Conservation (phyloP, 2,113 vertebrate genomes). For the Ariopsis seemanni region DNA sequence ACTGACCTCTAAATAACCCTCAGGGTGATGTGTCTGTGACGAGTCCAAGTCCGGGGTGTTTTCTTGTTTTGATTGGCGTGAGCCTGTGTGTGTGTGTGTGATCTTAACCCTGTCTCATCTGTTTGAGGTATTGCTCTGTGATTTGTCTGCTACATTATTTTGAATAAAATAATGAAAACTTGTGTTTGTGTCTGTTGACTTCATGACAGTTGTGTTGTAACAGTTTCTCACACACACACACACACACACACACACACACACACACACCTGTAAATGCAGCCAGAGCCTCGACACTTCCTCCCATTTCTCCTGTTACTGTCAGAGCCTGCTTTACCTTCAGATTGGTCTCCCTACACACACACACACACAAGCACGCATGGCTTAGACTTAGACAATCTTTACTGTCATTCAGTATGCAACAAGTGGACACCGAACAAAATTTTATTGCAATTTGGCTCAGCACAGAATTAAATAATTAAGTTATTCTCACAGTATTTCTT, state of each 20-base stretch:
- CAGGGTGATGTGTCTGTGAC: not conserved
- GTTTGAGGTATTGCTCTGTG: not conserved
- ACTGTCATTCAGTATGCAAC: no score
- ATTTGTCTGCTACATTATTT: not conserved
- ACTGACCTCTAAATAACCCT: not conserved
- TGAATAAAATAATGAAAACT: not conserved
- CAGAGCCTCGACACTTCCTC: slow-evolving; percentile 79
- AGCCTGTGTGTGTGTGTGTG: no score
- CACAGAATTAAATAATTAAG: not conserved
- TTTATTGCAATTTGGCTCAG: no score
- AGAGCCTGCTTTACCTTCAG: slow-evolving; percentile 93
- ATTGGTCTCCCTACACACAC: slow-evolving; percentile 86
- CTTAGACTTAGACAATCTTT: no score
- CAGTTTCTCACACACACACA: not conserved
- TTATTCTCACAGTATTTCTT: not conserved
- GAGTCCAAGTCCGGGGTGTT: not conserved
- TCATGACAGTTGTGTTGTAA: not conserved
- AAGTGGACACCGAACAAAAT: no score
- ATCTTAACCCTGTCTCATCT: not conserved
- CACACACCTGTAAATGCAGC: slow-evolving; percentile 83
- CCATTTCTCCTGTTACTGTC: slow-evolving; percentile 83
- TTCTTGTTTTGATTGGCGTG: not conserved
- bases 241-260: slow-evolving; percentile 12
- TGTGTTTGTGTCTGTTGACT: not conserved
- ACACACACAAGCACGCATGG: slow-evolving; percentile 26